Evolutionary conservation across 2,797 vertebrate genomes (phyloP), one percentile per base, ranked within the genome.

Genomic region (Hyperoplus immaculatus): DNA sequence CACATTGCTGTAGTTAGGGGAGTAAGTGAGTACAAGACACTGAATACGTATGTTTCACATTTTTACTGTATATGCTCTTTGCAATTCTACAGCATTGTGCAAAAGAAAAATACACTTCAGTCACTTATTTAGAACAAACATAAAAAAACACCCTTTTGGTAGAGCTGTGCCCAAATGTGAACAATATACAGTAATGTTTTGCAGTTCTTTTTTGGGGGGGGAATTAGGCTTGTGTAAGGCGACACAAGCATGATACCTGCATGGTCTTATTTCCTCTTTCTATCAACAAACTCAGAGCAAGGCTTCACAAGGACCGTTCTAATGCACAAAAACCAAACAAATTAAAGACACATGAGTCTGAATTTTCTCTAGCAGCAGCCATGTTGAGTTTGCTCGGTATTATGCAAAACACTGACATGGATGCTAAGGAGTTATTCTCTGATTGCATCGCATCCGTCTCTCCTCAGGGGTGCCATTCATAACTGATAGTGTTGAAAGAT

Each of bases 401-500:
- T 61, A 57, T 82, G 61, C 16, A 60, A 57, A 68, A 55, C 78
- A 60, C 74, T 18, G 12, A 50, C 18, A 51, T 58, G 63, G 60
- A 84, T 51, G 56, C 69, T 69, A 29, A 8, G 11, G 59, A 60
- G 58, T 75, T 74, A 39, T 62, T 71, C 41, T 82, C 64, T 90
- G 83, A 90, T 85, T 87, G 63, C 81, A 77, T 49, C 4, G 29
- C 67, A 60, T 69, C 56, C 43, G 77, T 60, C 6, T 77, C 83
- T 70, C 81, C 77, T 85, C 60, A 55, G 84, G 81, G 84, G 78
- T 82, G 85, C 84, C 59, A 77, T 83, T 72, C 83, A 74, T 80
- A 75, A 85, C 60, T 55, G 57, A 83, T 56, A 75, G 79, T 89
- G 90, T 88, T 92, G 85, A 94, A 90, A 87, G 81, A 85, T 55